Base-by-base conservation (phyloP, 2,797 vertebrate genomes). In the Sebastes kiyomatsui region DNA sequence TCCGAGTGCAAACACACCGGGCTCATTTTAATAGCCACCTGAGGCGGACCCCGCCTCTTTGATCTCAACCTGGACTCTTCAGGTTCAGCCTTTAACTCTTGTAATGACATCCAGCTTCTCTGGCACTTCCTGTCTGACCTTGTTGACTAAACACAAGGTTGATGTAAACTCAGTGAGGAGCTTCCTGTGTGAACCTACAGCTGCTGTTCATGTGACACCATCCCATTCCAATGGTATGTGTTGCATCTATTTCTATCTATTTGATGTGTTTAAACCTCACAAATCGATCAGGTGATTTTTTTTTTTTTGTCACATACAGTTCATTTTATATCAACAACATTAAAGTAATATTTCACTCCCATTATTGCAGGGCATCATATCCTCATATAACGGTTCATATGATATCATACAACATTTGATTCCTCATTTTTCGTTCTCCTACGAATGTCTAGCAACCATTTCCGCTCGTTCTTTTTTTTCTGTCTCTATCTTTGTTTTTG, bases 21-120 rank as follows among this genome's bases (percentile, higher is more conserved):
- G 78, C 38, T 84, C 67, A 30, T 87, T 87, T 85, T 88, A 84
- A 89, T 82, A 30, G 77, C 72, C 72, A 85, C 88, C 88, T 52
- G 77, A 77, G 86, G 90, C 75, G 2, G 32, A 76, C 14, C 62
- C 72, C 4, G 56, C 55, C 54, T 52, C 87, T 83, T 23, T 86
- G 56, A 85, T 88, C 82, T 82, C 55, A 56, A 28, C 54, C 23
- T 38, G 68, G 32, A 80, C 83, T 82, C 67, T 68, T 61, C 23
- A 62, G 28, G 55, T 64, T 64, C 35, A 66, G 72, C 35, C 56
- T 80, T 69, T 58, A 77, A 65, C 74, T 79, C 22, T 25, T 28
- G 32, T 71, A 72, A 82, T 77, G 74, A 74, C 30, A 56, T 75
- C 30, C 64, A 61, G 58, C 42, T 68, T 49, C 69, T 65, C 22